These are phyloP conservation scores for Cavia porcellus DNA, from an alignment of 2,113 vertebrate genomes.

Conservation along the genomic window DNA sequence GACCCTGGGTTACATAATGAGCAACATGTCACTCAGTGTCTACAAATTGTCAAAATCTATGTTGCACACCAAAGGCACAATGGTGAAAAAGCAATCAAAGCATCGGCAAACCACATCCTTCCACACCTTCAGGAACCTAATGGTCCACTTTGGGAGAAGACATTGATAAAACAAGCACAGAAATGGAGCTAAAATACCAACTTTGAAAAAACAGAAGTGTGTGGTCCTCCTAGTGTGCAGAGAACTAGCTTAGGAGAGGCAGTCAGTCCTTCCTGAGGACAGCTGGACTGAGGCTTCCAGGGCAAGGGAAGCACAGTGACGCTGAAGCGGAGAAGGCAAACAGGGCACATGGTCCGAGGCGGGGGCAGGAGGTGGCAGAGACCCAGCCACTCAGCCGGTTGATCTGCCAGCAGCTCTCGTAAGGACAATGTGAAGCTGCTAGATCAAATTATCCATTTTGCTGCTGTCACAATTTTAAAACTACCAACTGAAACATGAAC, in stretches of 20 bases:
- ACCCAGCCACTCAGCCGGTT: neutral
- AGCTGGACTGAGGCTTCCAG: neutral
- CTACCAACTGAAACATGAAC: constrained; percentile 22
- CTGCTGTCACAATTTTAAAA: constrained; percentile 40
- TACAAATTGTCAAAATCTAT: neutral
- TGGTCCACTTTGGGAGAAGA: neutral
- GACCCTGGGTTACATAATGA: neutral
- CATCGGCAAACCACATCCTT: neutral
- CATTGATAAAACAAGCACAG: neutral
- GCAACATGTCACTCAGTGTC: neutral
- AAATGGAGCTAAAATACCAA: neutral
- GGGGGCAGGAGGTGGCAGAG: neutral
- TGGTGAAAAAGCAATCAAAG: neutral
- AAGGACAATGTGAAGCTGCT: neutral
- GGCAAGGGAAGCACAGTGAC: neutral
- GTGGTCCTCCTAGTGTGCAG: neutral
- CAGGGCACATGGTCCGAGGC: neutral
- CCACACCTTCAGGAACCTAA: neutral
- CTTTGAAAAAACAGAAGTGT: neutral
- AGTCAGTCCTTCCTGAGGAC: neutral
- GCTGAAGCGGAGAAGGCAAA: neutral
- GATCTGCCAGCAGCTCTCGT: neutral
- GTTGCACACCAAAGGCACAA: neutral
- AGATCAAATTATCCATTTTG: neutral
- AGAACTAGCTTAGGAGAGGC: neutral